A percentile compares a stretch with the other conserved stretches of the same genome.
Conservation (phyloP, 2,888 invertebrate genomes). For the Protula sp. region DNA sequence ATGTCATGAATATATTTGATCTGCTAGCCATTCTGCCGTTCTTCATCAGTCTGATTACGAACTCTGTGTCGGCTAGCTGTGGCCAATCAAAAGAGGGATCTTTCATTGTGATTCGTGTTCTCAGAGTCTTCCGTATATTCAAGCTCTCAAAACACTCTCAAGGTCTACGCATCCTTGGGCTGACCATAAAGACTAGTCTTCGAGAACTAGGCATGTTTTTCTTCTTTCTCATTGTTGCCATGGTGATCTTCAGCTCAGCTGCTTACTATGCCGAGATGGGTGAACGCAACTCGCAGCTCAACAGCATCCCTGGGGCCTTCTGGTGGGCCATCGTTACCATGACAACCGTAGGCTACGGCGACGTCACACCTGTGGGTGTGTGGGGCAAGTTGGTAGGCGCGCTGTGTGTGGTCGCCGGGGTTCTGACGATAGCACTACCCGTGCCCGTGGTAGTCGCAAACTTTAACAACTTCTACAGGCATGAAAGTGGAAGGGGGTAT, state of each 20-base stretch:
- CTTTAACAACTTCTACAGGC: conserved; percentile 34
- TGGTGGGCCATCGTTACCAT: conserved; percentile 52
- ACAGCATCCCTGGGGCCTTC: conserved; percentile 49
- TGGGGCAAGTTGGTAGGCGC: conserved; percentile 32
- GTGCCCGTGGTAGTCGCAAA: conserved; percentile 36
- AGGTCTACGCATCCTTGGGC: conserved; percentile 47
- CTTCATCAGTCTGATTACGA: conserved; percentile 40
- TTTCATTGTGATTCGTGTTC: conserved; percentile 38
- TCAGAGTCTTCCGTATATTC: conserved; percentile 46
- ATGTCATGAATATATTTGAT: conserved; percentile 49
- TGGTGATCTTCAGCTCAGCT: conserved; percentile 47
- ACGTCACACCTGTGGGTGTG: conserved; percentile 35
- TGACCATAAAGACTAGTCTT: conserved; percentile 45
- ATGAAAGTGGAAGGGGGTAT: conserved; percentile 28
- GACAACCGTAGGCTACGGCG: conserved; percentile 34
- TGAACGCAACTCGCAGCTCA: conserved; percentile 34
- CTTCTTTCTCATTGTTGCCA: conserved; percentile 48
- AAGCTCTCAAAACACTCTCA: conserved; percentile 50
- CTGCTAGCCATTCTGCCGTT: conserved; percentile 47
- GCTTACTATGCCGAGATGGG: conserved; percentile 48
- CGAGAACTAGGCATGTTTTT: conserved; percentile 48
- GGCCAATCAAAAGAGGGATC: conserved; percentile 31
- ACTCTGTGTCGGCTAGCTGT: conserved; percentile 30
- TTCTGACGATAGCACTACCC: conserved; percentile 33
- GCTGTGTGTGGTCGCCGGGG: conserved; percentile 31